A percentile compares a stretch with the other conserved stretches of the same genome.
Evolutionary conservation across 2,113 vertebrate species (phyloP).

Genomic region (Triplophysa rosa): DNA sequence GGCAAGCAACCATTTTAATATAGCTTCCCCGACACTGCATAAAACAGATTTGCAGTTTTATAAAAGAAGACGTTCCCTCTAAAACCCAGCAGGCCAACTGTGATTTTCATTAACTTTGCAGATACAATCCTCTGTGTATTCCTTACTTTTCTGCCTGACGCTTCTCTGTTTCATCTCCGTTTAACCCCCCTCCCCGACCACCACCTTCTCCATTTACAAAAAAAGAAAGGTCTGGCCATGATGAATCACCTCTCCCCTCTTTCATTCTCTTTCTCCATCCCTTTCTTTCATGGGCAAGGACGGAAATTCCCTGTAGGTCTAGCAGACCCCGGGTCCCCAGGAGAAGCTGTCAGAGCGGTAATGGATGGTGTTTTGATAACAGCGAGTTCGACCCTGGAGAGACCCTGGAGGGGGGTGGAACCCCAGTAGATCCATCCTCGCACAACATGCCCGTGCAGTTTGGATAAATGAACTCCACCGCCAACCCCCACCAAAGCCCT

Average conservation of each 20-base stretch:
- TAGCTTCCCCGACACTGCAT: conserved; percentile 8
- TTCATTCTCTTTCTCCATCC: conserved; percentile 50
- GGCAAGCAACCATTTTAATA: not conserved
- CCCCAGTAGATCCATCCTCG: conserved; percentile 65
- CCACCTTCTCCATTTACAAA: conserved; percentile 40
- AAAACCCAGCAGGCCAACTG: conserved; percentile 3
- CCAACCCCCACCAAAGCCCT: conserved; percentile 13
- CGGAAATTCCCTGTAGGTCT: conserved; percentile 70
- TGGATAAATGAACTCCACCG: conserved; percentile 69
- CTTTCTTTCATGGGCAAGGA: conserved; percentile 65
- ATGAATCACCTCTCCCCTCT: conserved; percentile 54
- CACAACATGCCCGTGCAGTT: conserved; percentile 69
- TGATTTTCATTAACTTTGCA: conserved; percentile 29
- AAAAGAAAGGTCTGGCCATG: conserved; percentile 30
- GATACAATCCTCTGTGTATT: not conserved
- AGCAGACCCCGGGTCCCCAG: conserved; percentile 57
- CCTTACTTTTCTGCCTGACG: conserved; percentile 14
- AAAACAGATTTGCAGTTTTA: conserved; percentile 25
- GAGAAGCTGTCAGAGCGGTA: conserved; percentile 78
- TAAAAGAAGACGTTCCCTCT: not conserved
- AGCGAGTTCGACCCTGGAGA: conserved; percentile 71
- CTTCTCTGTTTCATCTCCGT: conserved; percentile 39
- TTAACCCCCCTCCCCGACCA: conserved; percentile 8
- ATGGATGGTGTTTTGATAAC: conserved; percentile 90
- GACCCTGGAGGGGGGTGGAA: conserved; percentile 26